These are phyloP conservation scores for Sminthurinus aureus DNA, from an alignment of 2,888 invertebrate genomes.

Conservation along the genomic window DNA sequence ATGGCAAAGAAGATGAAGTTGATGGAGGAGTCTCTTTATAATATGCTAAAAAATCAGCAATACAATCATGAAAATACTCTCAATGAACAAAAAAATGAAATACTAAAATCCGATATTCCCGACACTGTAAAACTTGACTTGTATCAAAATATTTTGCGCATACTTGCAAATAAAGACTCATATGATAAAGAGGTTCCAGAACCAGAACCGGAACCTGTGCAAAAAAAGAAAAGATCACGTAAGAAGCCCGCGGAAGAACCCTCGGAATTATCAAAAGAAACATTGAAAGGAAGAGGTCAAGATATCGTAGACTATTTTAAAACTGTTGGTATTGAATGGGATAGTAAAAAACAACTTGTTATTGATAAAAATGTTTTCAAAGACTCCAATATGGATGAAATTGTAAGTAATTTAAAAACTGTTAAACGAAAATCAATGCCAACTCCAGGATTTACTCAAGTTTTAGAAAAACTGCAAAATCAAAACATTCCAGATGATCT, in stretches of 20 bases:
- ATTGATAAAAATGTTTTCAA: neutral
- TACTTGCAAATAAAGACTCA: neutral
- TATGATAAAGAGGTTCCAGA: neutral
- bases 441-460: neutral
- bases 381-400: neutral
- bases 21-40: conserved; percentile 23
- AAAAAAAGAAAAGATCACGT: neutral
- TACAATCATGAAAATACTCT: neutral
- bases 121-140: conserved; percentile 23
- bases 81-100: neutral
- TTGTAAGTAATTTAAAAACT: neutral
- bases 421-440: neutral
- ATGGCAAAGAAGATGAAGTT: conserved; percentile 38
- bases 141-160: neutral
- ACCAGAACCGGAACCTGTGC: neutral
- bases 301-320: conserved; percentile 3
- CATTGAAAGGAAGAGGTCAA: neutral
- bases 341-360: neutral
- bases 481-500: neutral
- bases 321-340: neutral
- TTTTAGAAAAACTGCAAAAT: neutral
- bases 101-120: conserved; percentile 24
- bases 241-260: neutral
- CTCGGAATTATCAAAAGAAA: neutral
- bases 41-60: neutral